Conservation (phyloP, 2,888 invertebrate species). For the Tinea pellionella region DNA sequence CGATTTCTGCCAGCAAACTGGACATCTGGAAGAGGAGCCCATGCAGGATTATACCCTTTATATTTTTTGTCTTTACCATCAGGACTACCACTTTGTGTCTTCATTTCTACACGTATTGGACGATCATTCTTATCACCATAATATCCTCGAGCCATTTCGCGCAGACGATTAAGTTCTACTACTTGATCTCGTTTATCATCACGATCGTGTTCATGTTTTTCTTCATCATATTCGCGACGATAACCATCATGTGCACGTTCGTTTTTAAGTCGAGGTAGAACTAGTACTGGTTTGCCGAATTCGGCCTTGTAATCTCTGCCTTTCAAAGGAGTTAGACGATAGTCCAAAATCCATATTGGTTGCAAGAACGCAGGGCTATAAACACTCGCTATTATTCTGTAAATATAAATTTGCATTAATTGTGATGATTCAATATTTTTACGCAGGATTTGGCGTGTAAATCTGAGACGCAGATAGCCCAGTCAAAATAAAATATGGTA, state of each 20-base stretch:
- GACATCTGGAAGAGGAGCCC: constrained; percentile 1
- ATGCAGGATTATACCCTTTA: constrained; percentile 3
- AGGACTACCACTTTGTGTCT: neutral
- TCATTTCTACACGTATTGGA: neutral
- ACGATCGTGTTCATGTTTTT: neutral
- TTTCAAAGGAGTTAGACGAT: constrained; percentile 48
- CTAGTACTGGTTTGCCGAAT: constrained; percentile 48
- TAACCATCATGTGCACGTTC: neutral
- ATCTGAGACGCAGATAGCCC: too few relatives aligned
- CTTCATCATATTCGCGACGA: neutral
- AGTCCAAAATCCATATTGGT: constrained; percentile 48
- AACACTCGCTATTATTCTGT: constrained; percentile 41
- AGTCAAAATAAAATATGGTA: too few relatives aligned
- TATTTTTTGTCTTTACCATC: neutral
- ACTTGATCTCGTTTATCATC: neutral
- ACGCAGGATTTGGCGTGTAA: too few relatives aligned
- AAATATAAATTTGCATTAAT: constrained; percentile 2
- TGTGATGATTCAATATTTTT: neutral
- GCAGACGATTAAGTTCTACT: neutral
- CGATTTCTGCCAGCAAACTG: constrained; percentile 8
- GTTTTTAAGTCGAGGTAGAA: constrained; percentile 31
- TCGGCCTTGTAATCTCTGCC: constrained; percentile 50
- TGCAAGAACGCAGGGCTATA: constrained; percentile 48
- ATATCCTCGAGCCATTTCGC: neutral
- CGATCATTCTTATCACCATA: neutral